These are phyloP conservation scores for Polia nebulosa DNA, from an alignment of 2,888 invertebrate genomes.

Conservation along the genomic window DNA sequence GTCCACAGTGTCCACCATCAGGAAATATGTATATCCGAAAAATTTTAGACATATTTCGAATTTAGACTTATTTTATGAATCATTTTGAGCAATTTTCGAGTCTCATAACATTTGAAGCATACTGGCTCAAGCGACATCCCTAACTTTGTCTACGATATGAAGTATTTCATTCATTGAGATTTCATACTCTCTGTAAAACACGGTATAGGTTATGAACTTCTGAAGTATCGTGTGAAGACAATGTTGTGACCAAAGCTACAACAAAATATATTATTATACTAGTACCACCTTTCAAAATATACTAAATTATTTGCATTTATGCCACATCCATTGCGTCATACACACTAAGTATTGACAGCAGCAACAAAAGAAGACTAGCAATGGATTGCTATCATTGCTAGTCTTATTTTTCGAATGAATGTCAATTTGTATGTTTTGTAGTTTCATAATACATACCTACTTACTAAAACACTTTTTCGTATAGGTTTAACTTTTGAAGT, in stretches of 20 bases:
- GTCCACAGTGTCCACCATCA: no score
- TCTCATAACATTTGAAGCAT: no score
- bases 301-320: not conserved
- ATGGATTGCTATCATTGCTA: no score
- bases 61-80: no score
- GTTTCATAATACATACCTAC: no score
- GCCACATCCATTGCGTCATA: not conserved
- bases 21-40: no score
- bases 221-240: not conserved
- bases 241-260: not conserved
- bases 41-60: no score
- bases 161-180: not conserved
- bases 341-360: not conserved
- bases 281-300: not conserved
- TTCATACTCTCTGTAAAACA: conserved; percentile 4
- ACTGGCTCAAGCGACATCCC: not conserved
- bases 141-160: not conserved
- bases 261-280: not conserved
- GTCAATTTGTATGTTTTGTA: no score
- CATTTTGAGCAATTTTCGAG: no score
- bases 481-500: not conserved
- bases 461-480: no score
- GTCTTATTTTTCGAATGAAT: no score
- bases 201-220: not conserved
- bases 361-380: not conserved